Evolutionary conservation across 2,797 vertebrate genomes (phyloP), one percentile per base, ranked within the genome.

Genomic region (Acomys russatus): DNA sequence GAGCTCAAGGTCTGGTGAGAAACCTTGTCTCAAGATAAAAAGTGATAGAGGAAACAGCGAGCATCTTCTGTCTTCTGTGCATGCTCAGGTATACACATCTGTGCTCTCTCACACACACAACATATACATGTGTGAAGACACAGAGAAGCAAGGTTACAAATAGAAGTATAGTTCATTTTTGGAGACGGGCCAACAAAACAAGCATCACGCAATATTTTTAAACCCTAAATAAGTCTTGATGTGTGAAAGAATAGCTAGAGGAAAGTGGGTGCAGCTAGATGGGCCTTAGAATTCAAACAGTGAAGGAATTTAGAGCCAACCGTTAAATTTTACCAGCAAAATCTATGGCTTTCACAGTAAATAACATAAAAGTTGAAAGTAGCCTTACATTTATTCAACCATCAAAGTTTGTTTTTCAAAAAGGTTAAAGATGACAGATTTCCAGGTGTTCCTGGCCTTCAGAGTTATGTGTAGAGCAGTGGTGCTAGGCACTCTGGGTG

Each of bases 251-350:
- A 91, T 86, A 94, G 30, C 18, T 59, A 23, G 35, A 68, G 64
- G 30, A 59, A 28, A 44, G 17, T 35, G 12, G 23, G 7, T 4
- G 7, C 79, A 44, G 23, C 44, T n/a, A 79, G 51, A 64, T 23
- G n/a, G 44, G 44, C 54, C 86, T 83, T 71, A 71, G 77, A 84
- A 92, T 73, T 89, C n/a, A n/a, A 63, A 63, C 70, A 23, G 63
- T 77, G 74, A 33, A 73, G 28, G 18, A 44, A 61, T 94, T 77
- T 68, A 86, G 63, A 76, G 84, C 30, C 44, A 28, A 9, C 83
- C 59, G 33, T 93, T 90, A 86, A 38, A 56, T 91, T 89, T 94
- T 59, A 92, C 66, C 73, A 82, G 63, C 10, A n/a, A 92, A 97
- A 83, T 44, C 17, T 88, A 66, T 73, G 66, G 28, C 73, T 96